Evolutionary conservation across 2,113 vertebrate species (phyloP), one percentile per base, ranked within the genome.

Genomic region (Prochilodus magdalenae): DNA sequence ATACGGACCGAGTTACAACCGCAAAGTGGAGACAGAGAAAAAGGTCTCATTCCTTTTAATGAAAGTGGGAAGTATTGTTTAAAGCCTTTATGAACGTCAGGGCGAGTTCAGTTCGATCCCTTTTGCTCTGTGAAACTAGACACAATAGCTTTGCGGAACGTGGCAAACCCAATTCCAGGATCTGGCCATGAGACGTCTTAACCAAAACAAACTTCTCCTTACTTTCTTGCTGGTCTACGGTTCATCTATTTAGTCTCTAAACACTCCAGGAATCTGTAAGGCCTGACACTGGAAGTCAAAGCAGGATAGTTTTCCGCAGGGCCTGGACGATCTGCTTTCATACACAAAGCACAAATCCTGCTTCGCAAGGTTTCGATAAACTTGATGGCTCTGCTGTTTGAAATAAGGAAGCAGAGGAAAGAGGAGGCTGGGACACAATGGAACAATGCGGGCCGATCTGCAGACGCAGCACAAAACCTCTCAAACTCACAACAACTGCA

Each of bases 371-470:
- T 20, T 26, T 10, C 33, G 13, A 49, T 65, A 44, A 73, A 51
- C 76, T 60, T 57, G 49, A 33, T 63, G 62, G 55, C 16, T 33
- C 55, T 63, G 24, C 69, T 33, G 59, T 67, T 55, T 79, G 27
- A 67, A 82, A 72, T 27, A 40, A 73, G 55, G 75, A 73, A 89
- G 83, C 13, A n/a, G 74, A 69, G 70, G 81, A 85, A 88, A 81
- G n/a, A 55, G 67, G 72, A 79, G 33, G 24, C 73, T 24, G 59
- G 74, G 81, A 77, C 22, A 88, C 74, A 88, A 90, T 15, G 75
- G 81, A 86, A 88, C 80, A 89, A 89, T 79, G 72, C 65, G 83
- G 76, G 71, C 75, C 33, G 83, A 86, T 66, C 80, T 90, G 81
- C 82, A 80, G 85, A 71, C 44, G 78, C 26, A 55, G 57, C 65